A percentile compares a stretch with the other conserved stretches of the same genome.
Conservation (phyloP, 2,113 vertebrate species). For the Misgurnus mizolepis region DNA sequence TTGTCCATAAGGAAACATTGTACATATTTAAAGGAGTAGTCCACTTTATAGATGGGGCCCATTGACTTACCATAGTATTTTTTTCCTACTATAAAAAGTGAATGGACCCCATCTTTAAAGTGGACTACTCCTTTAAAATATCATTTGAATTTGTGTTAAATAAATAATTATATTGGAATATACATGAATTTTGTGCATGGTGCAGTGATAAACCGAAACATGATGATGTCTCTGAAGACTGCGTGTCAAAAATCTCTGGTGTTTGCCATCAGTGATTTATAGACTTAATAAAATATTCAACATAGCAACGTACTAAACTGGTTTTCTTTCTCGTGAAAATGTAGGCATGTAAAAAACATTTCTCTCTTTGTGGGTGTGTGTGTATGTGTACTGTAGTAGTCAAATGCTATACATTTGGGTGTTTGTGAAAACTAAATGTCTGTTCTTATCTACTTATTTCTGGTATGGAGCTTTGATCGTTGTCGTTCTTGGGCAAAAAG, state of each 20-base stretch:
- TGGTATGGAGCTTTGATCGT: slow-evolving; percentile 65
- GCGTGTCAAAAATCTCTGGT: background rate
- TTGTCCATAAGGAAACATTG: background rate
- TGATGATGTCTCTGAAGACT: background rate
- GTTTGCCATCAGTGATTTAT: background rate
- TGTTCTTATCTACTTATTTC: slow-evolving; percentile 50
- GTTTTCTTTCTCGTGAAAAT: background rate
- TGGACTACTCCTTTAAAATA: no score
- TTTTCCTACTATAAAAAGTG: no score
- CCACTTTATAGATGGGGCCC: no score
- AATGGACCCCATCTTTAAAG: no score
- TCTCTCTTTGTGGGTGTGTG: slow-evolving; percentile 25
- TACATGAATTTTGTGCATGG: background rate
- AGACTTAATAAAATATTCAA: slow-evolving; percentile 44
- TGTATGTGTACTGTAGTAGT: slow-evolving; percentile 41
- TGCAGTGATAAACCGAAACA: background rate
- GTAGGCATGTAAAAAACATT: background rate
- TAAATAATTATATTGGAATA: background rate
- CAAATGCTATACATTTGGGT: background rate
- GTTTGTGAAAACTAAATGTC: slow-evolving; percentile 44
- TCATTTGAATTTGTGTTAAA: background rate
- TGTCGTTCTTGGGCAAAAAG: slow-evolving; percentile 21
- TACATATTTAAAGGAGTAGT: slow-evolving; percentile 4
- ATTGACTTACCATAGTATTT: no score
- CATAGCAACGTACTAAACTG: background rate